Percentiles rank a stretch among this genome's conserved stretches.
phyloP scores from a whole-genome alignment of 2,113 vertebrate genomes.

The Copsychus sechellarum region DNA sequence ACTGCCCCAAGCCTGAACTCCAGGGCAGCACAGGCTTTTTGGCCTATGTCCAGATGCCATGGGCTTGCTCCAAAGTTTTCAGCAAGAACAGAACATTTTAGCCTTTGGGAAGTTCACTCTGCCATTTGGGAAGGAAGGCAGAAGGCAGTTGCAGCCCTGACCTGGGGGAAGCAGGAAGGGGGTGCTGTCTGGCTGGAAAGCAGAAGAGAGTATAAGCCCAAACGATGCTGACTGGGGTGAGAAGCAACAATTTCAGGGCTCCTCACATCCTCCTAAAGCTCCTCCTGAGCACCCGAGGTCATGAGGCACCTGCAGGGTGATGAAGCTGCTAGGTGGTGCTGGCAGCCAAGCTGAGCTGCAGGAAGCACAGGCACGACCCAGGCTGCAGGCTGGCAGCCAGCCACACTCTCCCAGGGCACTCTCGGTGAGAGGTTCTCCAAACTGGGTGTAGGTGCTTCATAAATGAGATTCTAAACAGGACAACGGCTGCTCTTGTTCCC shows the following conservation, averaged over 20 bases:
- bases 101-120: not conserved
- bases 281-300: rapidly evolving
- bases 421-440: not conserved
- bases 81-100: not conserved
- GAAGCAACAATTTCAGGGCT: not conserved
- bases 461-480: not conserved
- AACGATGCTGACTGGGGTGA: rapidly evolving
- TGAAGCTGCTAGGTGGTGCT: not conserved
- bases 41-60: not conserved
- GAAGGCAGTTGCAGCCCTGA: not conserved
- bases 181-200: not conserved
- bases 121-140: not conserved
- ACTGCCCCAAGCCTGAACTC: not conserved
- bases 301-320: rapidly evolving
- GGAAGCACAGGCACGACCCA: rapidly evolving
- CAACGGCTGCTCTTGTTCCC: rapidly evolving
- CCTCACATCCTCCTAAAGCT: not conserved
- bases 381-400: not conserved
- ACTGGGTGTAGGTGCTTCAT: not conserved
- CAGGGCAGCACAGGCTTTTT: not conserved
- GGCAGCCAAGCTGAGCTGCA: not conserved
- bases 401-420: not conserved
- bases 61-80: not conserved
- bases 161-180: not conserved
- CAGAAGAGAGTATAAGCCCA: not conserved